A percentile compares a stretch with the other conserved stretches of the same genome.
Evolutionary conservation across 1,140 invertebrate genomes (phyloP).

Genomic region (Brachionus sp.): DNA sequence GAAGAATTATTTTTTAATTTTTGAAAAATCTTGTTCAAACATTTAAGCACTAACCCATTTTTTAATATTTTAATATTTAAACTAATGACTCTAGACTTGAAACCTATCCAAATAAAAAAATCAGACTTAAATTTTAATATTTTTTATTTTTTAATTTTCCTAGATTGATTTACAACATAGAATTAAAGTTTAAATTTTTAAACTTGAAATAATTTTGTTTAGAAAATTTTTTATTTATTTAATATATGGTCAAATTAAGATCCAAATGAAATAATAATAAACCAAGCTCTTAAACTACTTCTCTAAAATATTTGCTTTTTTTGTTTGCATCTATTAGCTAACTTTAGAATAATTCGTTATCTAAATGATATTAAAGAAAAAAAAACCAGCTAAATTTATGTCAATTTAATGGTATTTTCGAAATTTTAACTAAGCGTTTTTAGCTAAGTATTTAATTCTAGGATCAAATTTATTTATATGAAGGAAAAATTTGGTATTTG

Average conservation of each 20-base stretch:
- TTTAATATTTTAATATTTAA: not conserved
- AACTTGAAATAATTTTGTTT: not conserved
- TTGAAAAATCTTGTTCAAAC: not conserved
- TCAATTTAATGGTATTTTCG: conserved; percentile 17
- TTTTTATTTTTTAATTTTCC: not conserved
- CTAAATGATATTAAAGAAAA: not conserved
- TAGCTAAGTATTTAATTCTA: not conserved
- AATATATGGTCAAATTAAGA: not conserved
- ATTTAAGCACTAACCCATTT: not conserved
- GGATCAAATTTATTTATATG: not conserved
- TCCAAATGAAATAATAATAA: not conserved
- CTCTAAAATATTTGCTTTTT: not conserved
- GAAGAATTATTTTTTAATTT: too few species aligned
- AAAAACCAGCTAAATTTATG: not conserved
- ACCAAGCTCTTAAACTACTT: not conserved
- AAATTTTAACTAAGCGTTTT: not conserved
- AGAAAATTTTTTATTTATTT: too few species aligned
- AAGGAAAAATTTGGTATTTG: not conserved
- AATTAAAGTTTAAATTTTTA: not conserved
- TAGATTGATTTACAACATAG: not conserved
- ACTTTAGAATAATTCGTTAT: not conserved
- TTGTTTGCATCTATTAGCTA: not conserved
- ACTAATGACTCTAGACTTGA: not conserved
- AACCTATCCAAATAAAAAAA: not conserved
- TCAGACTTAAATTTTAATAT: not conserved